A percentile compares a stretch with the other conserved stretches of the same genome.
These are phyloP conservation scores for Leptobrachium leishanense DNA, from an alignment of 2,113 vertebrate genomes.

Conservation along the genomic window DNA sequence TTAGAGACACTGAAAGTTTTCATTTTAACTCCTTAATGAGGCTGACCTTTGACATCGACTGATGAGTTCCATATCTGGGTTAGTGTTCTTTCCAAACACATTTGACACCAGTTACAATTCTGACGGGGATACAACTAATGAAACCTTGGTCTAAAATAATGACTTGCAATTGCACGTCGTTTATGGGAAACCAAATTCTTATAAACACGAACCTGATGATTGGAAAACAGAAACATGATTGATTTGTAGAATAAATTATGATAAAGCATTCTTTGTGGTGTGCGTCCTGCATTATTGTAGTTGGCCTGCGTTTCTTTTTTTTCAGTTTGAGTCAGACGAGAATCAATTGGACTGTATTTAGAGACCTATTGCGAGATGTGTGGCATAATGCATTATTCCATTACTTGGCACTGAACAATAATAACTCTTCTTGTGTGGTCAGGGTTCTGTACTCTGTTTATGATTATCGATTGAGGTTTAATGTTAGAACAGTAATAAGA, in stretches of 20 bases:
- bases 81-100: constrained; percentile 83
- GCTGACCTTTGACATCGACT: constrained; percentile 88
- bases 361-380: constrained; percentile 74
- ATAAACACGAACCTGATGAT: constrained; percentile 63
- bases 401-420: constrained; percentile 68
- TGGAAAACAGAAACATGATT: constrained; percentile 3
- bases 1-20: constrained; percentile 96
- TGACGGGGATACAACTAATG: constrained; percentile 98
- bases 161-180: constrained; percentile 81
- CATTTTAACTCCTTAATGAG: constrained; percentile 98
- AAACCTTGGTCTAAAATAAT: constrained; percentile 94
- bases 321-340: constrained; percentile 75
- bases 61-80: constrained; percentile 98
- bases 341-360: constrained; percentile 78
- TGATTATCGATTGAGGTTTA: constrained; percentile 7
- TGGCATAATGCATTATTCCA: constrained; percentile 78
- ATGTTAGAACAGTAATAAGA: constrained; percentile 10
- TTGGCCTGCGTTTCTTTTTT: constrained; percentile 81
- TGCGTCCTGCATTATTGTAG: constrained; percentile 67
- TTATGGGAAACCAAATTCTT: constrained; percentile 68
- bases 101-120: constrained; percentile 84
- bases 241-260: neutral
- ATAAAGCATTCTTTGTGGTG: neutral
- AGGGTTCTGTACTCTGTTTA: constrained; percentile 63
- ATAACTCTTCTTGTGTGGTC: constrained; percentile 79